phyloP scores from a whole-genome alignment of 2,113 vertebrate genomes.

The Bolborhynchus lineola region DNA sequence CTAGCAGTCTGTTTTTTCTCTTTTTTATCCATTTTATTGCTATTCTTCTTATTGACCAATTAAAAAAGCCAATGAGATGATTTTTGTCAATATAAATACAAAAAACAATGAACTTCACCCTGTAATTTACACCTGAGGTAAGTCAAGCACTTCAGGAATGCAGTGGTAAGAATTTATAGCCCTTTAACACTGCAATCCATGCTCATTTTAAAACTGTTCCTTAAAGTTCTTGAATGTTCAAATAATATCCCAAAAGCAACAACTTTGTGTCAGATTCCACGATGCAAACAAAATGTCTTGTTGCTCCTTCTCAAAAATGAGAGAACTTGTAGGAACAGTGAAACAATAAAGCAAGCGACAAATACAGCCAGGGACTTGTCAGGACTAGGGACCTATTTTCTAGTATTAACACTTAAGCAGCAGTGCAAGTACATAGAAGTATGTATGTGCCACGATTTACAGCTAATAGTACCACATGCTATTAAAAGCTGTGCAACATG shows the following conservation, averaged over 20 bases:
- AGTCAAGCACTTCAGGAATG: neutral
- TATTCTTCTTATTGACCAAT: neutral
- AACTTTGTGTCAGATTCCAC: neutral
- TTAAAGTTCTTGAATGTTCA: neutral
- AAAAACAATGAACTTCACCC: neutral
- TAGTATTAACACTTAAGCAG: neutral
- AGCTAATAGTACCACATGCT: neutral
- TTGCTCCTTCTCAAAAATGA: neutral
- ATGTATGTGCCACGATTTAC: rapidly evolving
- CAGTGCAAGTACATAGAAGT: neutral
- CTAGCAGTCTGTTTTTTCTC: neutral
- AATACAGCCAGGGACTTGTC: neutral
- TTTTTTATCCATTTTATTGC: neutral
- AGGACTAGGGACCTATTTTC: neutral
- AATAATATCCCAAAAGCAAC: neutral
- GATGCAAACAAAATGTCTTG: rapidly evolving
- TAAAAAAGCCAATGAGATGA: neutral
- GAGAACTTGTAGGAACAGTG: neutral
- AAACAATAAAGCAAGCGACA: neutral
- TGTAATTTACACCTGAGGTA: neutral
- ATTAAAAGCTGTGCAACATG: neutral
- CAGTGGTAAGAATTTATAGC: neutral
- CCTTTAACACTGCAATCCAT: neutral
- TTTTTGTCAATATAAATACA: neutral
- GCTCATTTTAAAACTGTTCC: neutral